phyloP scores from a whole-genome alignment of 2,797 vertebrate genomes.

The Arremon brunneinucha region DNA sequence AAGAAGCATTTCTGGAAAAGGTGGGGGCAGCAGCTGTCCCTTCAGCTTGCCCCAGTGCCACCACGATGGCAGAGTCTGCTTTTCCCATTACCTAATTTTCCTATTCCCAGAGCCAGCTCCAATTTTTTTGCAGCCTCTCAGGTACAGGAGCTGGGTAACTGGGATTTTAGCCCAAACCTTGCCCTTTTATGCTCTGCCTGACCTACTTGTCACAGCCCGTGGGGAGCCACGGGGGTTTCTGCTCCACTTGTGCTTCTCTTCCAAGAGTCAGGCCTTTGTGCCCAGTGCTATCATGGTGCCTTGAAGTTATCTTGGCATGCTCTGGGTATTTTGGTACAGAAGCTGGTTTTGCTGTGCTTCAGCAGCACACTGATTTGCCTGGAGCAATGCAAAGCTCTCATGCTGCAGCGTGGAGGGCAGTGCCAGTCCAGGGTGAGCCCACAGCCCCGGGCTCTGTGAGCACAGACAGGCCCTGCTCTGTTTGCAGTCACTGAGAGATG shows the following conservation, averaged over 20 bases:
- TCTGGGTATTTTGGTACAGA: neutral
- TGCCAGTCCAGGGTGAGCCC: accelerated
- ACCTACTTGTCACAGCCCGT: neutral
- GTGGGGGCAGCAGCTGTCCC: neutral
- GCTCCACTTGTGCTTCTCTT: neutral
- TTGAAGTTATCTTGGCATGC: neutral
- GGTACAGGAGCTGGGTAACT: neutral
- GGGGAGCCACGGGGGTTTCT: accelerated
- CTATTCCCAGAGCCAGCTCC: neutral
- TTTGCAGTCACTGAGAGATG: neutral
- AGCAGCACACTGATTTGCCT: neutral
- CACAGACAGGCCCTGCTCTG: neutral
- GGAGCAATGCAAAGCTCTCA: neutral
- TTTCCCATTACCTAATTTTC: neutral
- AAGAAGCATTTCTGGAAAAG: neutral
- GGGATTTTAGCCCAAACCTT: conserved; percentile 1
- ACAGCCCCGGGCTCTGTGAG: accelerated
- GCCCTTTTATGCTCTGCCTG: neutral
- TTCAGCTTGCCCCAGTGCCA: neutral
- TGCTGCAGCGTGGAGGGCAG: neutral
- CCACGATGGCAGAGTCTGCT: neutral
- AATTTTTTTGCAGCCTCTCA: neutral
- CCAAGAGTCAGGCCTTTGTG: neutral
- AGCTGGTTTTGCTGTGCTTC: neutral
- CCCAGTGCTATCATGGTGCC: neutral